A percentile compares a stretch with the other conserved stretches of the same genome.
These are phyloP conservation scores for Tringa solitaria DNA, from an alignment of 2,113 vertebrate species.

Conservation along the genomic window DNA sequence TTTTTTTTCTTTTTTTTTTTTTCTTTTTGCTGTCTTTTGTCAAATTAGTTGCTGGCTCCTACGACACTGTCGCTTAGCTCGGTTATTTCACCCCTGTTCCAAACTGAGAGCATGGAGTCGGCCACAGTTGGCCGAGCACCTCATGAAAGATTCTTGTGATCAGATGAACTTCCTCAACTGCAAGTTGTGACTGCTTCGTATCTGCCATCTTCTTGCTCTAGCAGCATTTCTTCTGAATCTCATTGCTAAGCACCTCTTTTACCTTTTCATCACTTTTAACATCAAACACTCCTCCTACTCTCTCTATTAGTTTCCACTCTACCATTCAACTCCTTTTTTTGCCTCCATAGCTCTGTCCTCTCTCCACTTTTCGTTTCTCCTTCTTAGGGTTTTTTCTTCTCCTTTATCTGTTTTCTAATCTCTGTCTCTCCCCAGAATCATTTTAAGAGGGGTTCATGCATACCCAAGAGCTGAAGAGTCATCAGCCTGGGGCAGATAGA, in stretches of 20 bases:
- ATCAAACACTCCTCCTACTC: not conserved
- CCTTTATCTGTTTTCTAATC: not conserved
- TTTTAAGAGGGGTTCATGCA: not conserved
- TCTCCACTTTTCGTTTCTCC: not conserved
- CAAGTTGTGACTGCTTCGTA: not conserved
- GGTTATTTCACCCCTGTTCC: not conserved
- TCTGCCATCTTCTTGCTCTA: not conserved
- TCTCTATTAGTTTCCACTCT: not conserved
- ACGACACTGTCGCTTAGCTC: not conserved
- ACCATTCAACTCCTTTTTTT: not conserved
- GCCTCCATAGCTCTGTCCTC: not conserved
- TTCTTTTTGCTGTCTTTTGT: not conserved
- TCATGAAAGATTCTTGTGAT: not conserved
- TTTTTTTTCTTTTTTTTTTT: not conserved
- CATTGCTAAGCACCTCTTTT: not conserved
- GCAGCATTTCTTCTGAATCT: not conserved
- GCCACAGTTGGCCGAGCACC: not conserved
- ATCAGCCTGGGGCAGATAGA: not conserved
- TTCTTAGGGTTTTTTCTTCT: not conserved
- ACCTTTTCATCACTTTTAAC: not conserved
- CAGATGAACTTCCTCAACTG: not conserved
- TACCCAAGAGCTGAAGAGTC: not conserved
- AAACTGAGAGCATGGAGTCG: not conserved
- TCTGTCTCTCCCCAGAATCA: not conserved
- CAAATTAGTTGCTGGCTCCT: not conserved